Evolutionary conservation across 2,797 vertebrate genomes (phyloP).

Genomic region (Myiothlypis coronata): DNA sequence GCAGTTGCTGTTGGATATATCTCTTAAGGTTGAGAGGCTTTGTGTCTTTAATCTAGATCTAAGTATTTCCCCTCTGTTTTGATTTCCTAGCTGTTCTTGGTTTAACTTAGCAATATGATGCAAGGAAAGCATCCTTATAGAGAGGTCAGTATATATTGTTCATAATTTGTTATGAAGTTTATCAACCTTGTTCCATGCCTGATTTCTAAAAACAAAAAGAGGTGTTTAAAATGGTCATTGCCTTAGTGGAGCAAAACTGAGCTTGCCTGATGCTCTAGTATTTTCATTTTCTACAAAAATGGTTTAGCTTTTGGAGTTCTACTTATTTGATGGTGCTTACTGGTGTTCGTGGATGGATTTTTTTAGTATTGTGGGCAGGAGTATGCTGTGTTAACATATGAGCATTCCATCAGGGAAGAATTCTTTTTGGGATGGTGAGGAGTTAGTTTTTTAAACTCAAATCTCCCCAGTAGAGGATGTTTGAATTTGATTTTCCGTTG

Average conservation of each 20-base stretch:
- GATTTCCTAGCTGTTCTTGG: background rate
- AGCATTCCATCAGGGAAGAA: background rate
- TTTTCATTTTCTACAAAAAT: background rate
- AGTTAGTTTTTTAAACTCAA: background rate
- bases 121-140: background rate
- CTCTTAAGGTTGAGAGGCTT: background rate
- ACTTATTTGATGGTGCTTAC: background rate
- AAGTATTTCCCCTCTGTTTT: background rate
- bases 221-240: background rate
- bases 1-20: background rate
- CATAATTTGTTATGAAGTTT: background rate
- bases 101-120: background rate
- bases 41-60: background rate
- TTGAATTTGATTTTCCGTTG: background rate
- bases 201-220: background rate
- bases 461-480: background rate
- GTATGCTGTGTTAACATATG: no score
- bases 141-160: background rate
- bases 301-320: background rate
- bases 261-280: background rate
- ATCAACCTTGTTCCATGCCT: background rate
- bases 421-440: background rate
- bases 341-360: background rate
- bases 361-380: background rate
- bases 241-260: background rate